Evolutionary conservation across 2,797 vertebrate species (phyloP).

Genomic region (Decapterus maruadsi): DNA sequence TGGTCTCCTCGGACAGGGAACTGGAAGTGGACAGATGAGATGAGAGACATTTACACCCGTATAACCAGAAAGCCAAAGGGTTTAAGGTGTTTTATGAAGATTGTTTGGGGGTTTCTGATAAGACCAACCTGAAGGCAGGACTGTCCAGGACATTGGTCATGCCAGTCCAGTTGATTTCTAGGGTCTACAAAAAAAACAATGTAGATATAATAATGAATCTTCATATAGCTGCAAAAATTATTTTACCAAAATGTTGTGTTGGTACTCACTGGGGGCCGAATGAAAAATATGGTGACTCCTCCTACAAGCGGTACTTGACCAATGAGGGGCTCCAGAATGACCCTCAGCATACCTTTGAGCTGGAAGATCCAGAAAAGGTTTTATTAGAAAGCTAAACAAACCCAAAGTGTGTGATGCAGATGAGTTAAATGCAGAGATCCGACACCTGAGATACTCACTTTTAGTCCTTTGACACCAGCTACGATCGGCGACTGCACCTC

Average conservation of each 20-base stretch:
- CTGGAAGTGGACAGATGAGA: conserved; percentile 74
- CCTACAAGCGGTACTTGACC: conserved; percentile 92
- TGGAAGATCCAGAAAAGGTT: conserved; percentile 63
- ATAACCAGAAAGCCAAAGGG: not conserved
- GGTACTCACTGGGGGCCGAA: conserved; percentile 92
- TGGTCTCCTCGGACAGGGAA: conserved; percentile 89
- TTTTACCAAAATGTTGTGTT: not conserved
- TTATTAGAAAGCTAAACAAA: not conserved
- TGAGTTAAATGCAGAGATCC: not conserved
- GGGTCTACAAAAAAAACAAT: conserved; percentile 66
- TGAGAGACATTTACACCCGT: not conserved
- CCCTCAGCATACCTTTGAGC: conserved; percentile 91
- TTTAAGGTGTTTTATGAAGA: not conserved
- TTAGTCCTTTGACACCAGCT: conserved; percentile 92
- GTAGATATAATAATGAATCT: not conserved
- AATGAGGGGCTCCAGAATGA: conserved; percentile 94
- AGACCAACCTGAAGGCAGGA: conserved; percentile 90
- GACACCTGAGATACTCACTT: conserved; percentile 80
- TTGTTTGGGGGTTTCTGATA: not conserved
- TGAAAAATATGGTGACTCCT: conserved; percentile 95
- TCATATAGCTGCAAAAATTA: not conserved
- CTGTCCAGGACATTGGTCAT: conserved; percentile 93
- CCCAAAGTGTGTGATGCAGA: not conserved
- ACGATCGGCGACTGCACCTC: conserved; percentile 89
- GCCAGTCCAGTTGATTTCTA: conserved; percentile 96